A percentile compares a stretch with the other conserved stretches of the same genome.
Evolutionary conservation across 2,113 vertebrate genomes (phyloP).

Genomic region (Gymnogyps californianus): DNA sequence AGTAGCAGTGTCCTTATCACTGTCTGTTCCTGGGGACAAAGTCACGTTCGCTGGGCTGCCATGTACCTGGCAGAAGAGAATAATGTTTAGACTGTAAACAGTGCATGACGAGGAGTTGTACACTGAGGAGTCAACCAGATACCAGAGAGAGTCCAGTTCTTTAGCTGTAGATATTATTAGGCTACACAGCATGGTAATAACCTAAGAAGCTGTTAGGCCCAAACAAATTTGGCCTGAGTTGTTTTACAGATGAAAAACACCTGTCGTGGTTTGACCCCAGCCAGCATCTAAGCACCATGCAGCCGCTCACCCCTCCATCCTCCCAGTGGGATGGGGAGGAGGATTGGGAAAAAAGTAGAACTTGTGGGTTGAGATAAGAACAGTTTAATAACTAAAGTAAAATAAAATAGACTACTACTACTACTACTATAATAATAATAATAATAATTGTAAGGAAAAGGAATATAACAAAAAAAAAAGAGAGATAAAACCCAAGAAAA

Average conservation of each 20-base stretch:
- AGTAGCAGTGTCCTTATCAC: background rate
- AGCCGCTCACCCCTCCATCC: too few species aligned
- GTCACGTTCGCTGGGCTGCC: rapidly evolving
- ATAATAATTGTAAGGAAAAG: too few species aligned
- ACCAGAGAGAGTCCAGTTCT: background rate
- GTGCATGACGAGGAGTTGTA: background rate
- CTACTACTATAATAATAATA: too few species aligned
- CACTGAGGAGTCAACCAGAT: background rate
- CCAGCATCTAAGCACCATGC: too few species aligned
- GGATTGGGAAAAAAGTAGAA: too few species aligned
- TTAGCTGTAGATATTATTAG: background rate
- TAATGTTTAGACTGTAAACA: background rate
- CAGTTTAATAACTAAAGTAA: too few species aligned
- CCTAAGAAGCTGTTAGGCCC: background rate
- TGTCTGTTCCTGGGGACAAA: background rate
- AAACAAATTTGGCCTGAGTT: background rate
- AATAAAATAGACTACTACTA: too few species aligned
- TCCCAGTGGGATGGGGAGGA: too few species aligned
- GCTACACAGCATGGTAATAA: background rate
- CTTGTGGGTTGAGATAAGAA: too few species aligned
- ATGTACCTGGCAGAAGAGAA: background rate
- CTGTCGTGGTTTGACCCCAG: too few species aligned
- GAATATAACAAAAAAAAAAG: too few species aligned
- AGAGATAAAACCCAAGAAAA: too few species aligned
- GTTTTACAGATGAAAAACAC: background rate